Evolutionary conservation across 2,888 invertebrate species (phyloP), one percentile per base, ranked within the genome.

Genomic region (Agrochola macilenta): DNA sequence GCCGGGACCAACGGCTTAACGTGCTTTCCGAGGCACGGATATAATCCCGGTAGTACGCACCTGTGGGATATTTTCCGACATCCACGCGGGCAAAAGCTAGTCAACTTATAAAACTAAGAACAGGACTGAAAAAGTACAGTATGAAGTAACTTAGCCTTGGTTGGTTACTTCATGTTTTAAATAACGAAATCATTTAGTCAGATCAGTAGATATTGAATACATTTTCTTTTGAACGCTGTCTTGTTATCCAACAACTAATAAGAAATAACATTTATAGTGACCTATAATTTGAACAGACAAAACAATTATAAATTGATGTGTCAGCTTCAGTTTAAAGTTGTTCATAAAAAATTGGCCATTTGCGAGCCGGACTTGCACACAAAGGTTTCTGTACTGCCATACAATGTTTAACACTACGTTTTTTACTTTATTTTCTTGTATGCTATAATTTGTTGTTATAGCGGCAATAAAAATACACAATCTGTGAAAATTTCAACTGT

Each of bases 171-270:
- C n/a, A 52, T 65, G 4, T n/a, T 26, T 52, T 46, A 52, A 58
- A 57, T 8, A 2, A n/a, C 35, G 35, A 43, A 54, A 46, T 49
- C 9, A 57, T 57, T 80, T 64, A 80, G 35, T 64, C 12, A 26
- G n/a, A n/a, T n/a, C n/a, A n/a, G n/a, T n/a, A 46, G 4, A 2
- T 35, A 72, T 17, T n/a, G 39, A 12, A 52, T 23, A 52, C 4
- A 63, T 79, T 70, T 39, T 61, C 14, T 17, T 46, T n/a, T 30
- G 0, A 43, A 43, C 3, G 1, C 7, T 49, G 20, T 5, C 52
- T 61, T 39, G 3, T 39, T 1, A n/a, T 26, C 9, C 20, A 35
- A 35, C 35, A 35, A 35, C 35, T 7, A 52, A 52, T 14, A 61
- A 76, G 2, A 52, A 39, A 17, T 43, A 2, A 63, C 9, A 58